Evolutionary conservation across 92 coral and sea anemone species (phyloP), one percentile per base, ranked within the genome.

Genomic region (Parazoanthus darwini): DNA sequence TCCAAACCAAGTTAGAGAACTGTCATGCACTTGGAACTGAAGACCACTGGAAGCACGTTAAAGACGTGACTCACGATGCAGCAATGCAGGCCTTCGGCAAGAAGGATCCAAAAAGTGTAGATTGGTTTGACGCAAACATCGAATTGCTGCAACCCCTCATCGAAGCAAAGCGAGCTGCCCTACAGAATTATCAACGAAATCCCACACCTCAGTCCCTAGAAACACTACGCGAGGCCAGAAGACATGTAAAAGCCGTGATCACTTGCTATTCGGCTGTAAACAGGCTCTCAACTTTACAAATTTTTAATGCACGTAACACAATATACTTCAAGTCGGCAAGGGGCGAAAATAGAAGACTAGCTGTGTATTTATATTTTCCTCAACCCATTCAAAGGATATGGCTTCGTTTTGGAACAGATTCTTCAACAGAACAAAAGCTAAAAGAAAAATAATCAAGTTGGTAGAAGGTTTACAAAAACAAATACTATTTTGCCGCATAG

Each of bases 201-300:
- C 65, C 84, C 42, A 6, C 84, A 39, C 29, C 84, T 44, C 35
- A 46, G 66, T 39, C 66, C 46, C 65, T 46, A 33, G 29, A 80
- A 80, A n/a, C 59, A 77, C 81, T 77, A 15, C 50, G 65, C 39
- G 84, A 80, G 1, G 84, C 84, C 54, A 80, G 84, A 46, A 48
- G 70, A 18, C 84, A 46, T 39, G 58, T 39, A 80, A 80, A 80
- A 80, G 33, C 33, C 70, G 25, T 23, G 26, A 63, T 23, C 9
- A 63, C 26, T 22, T 22, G 0, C 14, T 63, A 26, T 54, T 54
- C 59, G 59, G 18, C 20, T 18, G 25, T 20, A 63, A 63, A 63
- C 15, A 18, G 70, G 70, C 70, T 63, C 25, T 63, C 70, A 54
- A 15, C 20, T 54, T 54, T 54, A 13, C 59, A 54, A 54, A 14